Percentiles rank a stretch among this genome's conserved stretches.
These are phyloP conservation scores for Neofelis nebulosa DNA, from an alignment of 2,113 vertebrate species.

Conservation along the genomic window DNA sequence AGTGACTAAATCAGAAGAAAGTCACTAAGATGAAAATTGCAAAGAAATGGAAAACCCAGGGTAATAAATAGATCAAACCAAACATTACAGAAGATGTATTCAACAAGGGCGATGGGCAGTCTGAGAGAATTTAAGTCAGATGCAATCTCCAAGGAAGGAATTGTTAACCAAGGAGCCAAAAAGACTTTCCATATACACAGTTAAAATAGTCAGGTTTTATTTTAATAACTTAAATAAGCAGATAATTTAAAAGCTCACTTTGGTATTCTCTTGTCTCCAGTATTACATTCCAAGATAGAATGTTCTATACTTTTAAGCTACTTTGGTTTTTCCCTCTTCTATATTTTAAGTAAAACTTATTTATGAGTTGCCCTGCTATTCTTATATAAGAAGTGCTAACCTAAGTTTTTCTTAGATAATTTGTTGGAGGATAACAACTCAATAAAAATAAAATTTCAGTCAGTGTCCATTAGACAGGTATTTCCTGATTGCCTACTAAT, in stretches of 20 bases:
- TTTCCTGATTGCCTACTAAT: background rate
- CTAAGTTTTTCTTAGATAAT: constrained; percentile 29
- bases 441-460: constrained; percentile 44
- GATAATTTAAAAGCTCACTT: constrained; percentile 30
- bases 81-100: background rate
- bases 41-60: background rate
- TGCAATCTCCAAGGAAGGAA: background rate
- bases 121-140: background rate
- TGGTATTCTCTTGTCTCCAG: constrained; percentile 18
- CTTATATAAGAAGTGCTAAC: constrained; percentile 36
- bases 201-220: background rate
- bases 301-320: background rate
- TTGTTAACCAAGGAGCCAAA: background rate
- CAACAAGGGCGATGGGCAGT: background rate
- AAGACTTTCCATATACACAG: background rate
- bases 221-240: constrained; percentile 61
- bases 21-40: background rate
- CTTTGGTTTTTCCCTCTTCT: background rate
- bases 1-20: constrained; percentile 33
- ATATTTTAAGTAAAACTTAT: constrained; percentile 6
- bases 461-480: background rate
- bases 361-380: background rate
- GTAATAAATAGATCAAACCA: background rate
- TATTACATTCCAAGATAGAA: constrained; percentile 12
- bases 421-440: background rate